Evolutionary conservation across 2,888 invertebrate species (phyloP).

Genomic region (Eustalomyia histrio): DNA sequence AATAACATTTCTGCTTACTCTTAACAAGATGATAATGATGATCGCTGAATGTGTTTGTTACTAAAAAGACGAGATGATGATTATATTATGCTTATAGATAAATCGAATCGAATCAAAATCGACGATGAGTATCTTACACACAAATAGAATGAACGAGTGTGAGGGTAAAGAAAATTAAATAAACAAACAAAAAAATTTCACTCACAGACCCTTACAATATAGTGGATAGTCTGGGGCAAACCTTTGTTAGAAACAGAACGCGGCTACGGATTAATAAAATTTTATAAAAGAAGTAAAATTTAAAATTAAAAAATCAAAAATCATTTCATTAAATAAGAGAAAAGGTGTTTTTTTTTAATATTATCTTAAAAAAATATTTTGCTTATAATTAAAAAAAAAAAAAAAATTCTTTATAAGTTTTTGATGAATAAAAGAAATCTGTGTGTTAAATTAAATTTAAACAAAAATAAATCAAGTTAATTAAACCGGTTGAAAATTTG

Average conservation of each 20-base stretch:
- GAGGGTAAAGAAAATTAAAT: conserved; percentile 23
- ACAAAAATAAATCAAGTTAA: too few species aligned
- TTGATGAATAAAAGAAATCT: too few species aligned
- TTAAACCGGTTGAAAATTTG: too few species aligned
- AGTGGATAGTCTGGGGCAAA: conserved; percentile 64
- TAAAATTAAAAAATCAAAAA: not conserved
- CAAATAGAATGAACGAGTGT: not conserved
- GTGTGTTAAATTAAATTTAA: too few species aligned
- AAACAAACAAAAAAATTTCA: conserved; percentile 43
- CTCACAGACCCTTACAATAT: conserved; percentile 56
- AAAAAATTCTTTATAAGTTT: not conserved
- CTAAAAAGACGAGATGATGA: not conserved
- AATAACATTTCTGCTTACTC: not conserved
- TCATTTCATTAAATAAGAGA: not conserved
- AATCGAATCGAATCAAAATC: conserved; percentile 31
- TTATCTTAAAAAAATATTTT: not conserved
- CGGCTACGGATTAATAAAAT: conserved; percentile 44
- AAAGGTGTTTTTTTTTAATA: not conserved
- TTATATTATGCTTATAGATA: not conserved
- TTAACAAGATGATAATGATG: not conserved
- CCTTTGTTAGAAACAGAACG: conserved; percentile 62
- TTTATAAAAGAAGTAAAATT: conserved; percentile 1
- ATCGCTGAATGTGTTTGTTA: not conserved
- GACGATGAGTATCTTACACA: conserved; percentile 11
- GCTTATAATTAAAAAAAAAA: not conserved